Base-by-base conservation (phyloP, 2,888 invertebrate species). In the Drosophila vallismaia region DNA sequence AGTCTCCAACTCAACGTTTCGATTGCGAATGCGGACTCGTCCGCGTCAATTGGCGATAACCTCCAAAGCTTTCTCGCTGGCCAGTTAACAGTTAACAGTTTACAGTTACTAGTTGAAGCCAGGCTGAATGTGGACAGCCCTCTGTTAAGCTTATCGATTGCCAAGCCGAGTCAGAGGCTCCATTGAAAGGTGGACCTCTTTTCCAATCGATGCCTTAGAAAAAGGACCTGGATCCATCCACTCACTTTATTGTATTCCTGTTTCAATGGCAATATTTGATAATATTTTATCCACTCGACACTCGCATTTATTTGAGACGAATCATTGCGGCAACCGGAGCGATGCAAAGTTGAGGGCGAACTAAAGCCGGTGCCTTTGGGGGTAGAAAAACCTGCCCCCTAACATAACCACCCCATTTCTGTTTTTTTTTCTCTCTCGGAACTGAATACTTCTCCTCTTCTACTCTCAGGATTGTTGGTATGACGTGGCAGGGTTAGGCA, bases 91-190 rank as follows among this genome's bases (percentile, higher is more conserved):
- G 26, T 19, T 36, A 33, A 44, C 51, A 51, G 26, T 19, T 36
- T 29, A 44, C 51, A 51, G 48, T 31, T 14, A 40, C 40, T 40
- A 6, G n/a, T 10, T 7, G 0, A 31, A 1, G 52, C n/a, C 36
- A 4, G 4, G 10, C 36, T 4, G 4, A 10, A 64, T 62, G 85
- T 79, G 68, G 80, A 68, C 87, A 80, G 81, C n/a, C 51, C 72
- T 14, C 78, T 80, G 87, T 77, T 84, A 80, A 50, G 77, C 70
- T 78, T 87, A 82, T 82, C 88, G 81, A 82, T 82, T 87, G 50
- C 69, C 63, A 53, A 36, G 33, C 40, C 42, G 24, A 28, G 85
- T 56, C 70, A 46, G 53, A 87, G 69, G 67, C 53, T 48, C 64
- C 50, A 63, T 45, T 9, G 36, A 38, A n/a, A 68, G 68, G 31